Evolutionary conservation across 2,888 invertebrate genomes (phyloP).

Genomic region (Cybosia mesomella): DNA sequence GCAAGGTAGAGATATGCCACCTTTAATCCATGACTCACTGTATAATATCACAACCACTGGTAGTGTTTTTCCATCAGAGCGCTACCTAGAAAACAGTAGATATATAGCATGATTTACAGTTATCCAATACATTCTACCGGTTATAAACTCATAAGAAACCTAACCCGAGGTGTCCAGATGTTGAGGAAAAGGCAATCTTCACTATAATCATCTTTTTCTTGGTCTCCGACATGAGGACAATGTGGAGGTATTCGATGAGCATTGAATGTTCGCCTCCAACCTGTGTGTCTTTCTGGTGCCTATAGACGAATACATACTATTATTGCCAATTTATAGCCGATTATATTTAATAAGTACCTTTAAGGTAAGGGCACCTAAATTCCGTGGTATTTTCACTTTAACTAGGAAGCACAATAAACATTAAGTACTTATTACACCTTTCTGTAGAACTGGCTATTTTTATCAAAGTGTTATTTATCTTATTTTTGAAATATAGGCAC

Average conservation of each 20-base stretch:
- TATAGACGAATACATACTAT: conserved; percentile 55
- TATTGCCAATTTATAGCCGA: background rate
- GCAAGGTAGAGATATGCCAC: conserved; percentile 87
- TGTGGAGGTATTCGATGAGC: conserved; percentile 90
- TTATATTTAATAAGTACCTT: too few relatives aligned
- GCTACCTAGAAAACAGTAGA: conserved; percentile 72
- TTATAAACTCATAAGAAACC: conserved; percentile 16
- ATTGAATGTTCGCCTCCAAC: conserved; percentile 90
- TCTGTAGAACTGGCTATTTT: too few relatives aligned
- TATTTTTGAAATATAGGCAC: too few relatives aligned
- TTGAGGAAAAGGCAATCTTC: conserved; percentile 97
- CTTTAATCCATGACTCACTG: conserved; percentile 87
- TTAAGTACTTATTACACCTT: too few relatives aligned
- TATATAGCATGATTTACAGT: conserved; percentile 13
- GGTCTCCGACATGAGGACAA: conserved; percentile 87
- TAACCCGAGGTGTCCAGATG: conserved; percentile 94
- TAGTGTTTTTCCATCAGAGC: conserved; percentile 82
- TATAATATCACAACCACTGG: conserved; percentile 91
- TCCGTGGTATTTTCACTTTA: too few relatives aligned
- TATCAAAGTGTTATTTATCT: too few relatives aligned
- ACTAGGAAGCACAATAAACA: too few relatives aligned
- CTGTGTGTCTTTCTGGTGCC: conserved; percentile 90
- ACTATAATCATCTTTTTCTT: conserved; percentile 69
- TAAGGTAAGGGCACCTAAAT: too few relatives aligned
- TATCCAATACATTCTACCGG: too few relatives aligned